A percentile compares a stretch with the other conserved stretches of the same genome.
These are phyloP conservation scores for Hiodon tergisus DNA, from an alignment of 2,113 vertebrate genomes.

Conservation along the genomic window DNA sequence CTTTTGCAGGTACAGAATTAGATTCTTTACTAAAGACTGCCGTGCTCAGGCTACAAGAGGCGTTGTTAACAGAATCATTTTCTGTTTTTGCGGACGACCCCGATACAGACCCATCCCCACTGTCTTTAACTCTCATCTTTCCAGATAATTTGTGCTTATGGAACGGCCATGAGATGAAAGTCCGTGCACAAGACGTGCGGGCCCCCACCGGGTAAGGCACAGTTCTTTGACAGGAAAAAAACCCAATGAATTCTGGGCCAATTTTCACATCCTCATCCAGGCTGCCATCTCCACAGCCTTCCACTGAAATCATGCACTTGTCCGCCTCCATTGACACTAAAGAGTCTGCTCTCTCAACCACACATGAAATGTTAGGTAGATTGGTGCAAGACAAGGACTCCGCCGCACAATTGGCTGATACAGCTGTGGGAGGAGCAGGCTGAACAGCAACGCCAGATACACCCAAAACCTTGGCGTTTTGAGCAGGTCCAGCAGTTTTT, in stretches of 20 bases:
- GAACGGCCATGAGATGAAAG: slow-evolving; percentile 17
- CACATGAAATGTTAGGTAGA: background rate
- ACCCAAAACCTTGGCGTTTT: background rate
- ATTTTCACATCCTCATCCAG: background rate
- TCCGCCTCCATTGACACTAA: background rate
- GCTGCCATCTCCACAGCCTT: background rate
- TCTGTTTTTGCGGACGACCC: background rate
- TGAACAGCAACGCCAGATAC: background rate
- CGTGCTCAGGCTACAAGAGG: background rate
- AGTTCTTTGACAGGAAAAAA: slow-evolving; percentile 14
- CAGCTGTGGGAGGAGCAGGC: background rate
- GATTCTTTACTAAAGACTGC: background rate
- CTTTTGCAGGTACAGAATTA: background rate
- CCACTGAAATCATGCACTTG: background rate
- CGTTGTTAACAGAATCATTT: background rate
- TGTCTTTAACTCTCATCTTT: background rate
- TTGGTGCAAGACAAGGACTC: background rate
- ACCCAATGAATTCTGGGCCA: background rate
- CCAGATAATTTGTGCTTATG: background rate
- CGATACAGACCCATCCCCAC: background rate
- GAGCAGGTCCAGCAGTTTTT: background rate
- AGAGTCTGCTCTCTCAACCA: background rate
- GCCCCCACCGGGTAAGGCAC: background rate
- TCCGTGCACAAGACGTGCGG: slow-evolving; percentile 6
- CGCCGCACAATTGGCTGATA: background rate